phyloP scores from a whole-genome alignment of 2,888 invertebrate species.

The Cryptosula pallasiana region DNA sequence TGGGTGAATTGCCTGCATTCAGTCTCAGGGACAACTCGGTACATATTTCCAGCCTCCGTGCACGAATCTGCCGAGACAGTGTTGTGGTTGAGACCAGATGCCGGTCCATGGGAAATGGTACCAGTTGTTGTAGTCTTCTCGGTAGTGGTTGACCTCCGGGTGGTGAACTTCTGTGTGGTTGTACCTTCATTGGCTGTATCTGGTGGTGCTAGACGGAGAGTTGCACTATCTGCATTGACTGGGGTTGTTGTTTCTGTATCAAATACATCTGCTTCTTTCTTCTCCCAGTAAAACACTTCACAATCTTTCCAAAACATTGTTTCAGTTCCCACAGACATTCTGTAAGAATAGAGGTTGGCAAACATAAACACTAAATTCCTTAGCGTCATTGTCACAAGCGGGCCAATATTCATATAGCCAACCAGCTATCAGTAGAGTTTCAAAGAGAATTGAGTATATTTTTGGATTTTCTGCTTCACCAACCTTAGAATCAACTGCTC shows the following conservation, averaged over 20 bases:
- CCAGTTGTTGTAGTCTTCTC: neutral
- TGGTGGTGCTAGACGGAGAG: neutral
- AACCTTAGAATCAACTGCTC: neutral
- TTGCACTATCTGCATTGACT: neutral
- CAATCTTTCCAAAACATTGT: slow-evolving; percentile 6
- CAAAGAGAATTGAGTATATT: too few relatives aligned
- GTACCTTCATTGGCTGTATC: neutral
- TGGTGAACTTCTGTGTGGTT: neutral
- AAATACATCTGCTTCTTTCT: neutral
- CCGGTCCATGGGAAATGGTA: neutral
- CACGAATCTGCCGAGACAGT: neutral
- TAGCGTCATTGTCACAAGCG: too few relatives aligned
- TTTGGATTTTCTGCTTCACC: too few relatives aligned
- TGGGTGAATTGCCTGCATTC: neutral
- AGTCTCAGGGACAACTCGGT: neutral
- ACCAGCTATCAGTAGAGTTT: too few relatives aligned
- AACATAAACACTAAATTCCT: too few relatives aligned
- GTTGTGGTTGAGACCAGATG: neutral
- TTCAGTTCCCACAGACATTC: neutral
- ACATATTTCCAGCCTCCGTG: neutral
- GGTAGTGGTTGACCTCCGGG: neutral
- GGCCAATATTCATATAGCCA: too few relatives aligned
- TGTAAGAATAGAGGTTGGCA: too few relatives aligned
- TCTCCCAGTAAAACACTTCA: neutral
- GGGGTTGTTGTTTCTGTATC: neutral